phyloP scores from a whole-genome alignment of 2,113 vertebrate species.

The Corythoichthys haematopterus region DNA sequence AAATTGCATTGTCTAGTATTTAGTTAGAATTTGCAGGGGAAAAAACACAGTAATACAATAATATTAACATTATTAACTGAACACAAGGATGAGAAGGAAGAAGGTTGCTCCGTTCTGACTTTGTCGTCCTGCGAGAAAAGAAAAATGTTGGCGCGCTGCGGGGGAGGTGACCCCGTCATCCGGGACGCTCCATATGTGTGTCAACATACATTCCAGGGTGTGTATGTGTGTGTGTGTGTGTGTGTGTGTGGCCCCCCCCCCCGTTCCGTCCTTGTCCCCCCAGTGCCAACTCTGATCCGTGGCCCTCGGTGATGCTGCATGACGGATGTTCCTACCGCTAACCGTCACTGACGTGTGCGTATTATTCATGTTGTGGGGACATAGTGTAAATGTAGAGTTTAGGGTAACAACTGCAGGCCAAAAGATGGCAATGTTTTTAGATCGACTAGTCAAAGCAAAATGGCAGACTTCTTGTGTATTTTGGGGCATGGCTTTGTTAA shows the following conservation, averaged over 20 bases:
- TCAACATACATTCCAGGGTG: conserved; percentile 10
- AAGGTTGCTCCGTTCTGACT: conserved; percentile 48
- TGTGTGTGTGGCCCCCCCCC: conserved; percentile 9
- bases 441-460: neutral
- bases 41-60: too few species aligned
- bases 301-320: conserved; percentile 48
- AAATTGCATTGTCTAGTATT: too few species aligned
- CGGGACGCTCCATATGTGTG: conserved; percentile 9
- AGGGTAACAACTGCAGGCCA: neutral
- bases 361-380: neutral
- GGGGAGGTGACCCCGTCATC: conserved; percentile 53
- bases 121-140: conserved; percentile 43
- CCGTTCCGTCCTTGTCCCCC: conserved; percentile 46
- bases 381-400: neutral
- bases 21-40: too few species aligned
- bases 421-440: neutral
- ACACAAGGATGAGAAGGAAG: neutral
- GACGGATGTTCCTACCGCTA: conserved; percentile 47
- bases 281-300: conserved; percentile 32
- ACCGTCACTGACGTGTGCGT: conserved; percentile 16
- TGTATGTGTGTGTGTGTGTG: conserved; percentile 3
- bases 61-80: neutral
- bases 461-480: neutral
- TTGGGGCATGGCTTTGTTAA: neutral
- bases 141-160: conserved; percentile 44